Evolutionary conservation across 2,888 invertebrate genomes (phyloP), one percentile per base, ranked within the genome.

Genomic region (Cerastis rubricosa): DNA sequence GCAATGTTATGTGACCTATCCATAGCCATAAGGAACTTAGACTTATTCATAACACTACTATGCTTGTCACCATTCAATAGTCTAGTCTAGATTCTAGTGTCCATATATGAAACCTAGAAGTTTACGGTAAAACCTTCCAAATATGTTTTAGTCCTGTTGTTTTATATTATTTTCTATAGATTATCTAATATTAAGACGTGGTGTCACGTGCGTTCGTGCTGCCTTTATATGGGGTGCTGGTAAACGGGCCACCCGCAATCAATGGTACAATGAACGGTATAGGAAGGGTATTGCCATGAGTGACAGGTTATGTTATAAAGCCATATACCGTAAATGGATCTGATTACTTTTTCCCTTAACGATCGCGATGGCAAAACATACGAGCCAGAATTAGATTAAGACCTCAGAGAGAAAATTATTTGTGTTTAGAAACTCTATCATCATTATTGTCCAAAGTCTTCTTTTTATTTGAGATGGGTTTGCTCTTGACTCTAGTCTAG

Each of bases 71-170:
- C 22, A 61, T 71, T 71, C 43, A 67, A 40, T 43, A 54, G n/a
- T 14, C 35, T 22, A 59, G 40, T 29, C 64, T 65, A 79, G 35
- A 57, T 51, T 17, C 35, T 61, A 29, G 7, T n/a, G 35, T 51
- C 78, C 57, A n/a, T 47, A 71, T 61, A 17, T 54, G 64, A 68
- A 45, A 35, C 54, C 8, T 45, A 0, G 4, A 43, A 29, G 22
- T 69, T 71, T 81, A 82, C 85, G 61, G 81, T 82, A 85, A 76
- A 83, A 68, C 61, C 17, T 40, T 25, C 83, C 83, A 69, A 85
- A 85, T 77, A 72, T 12, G 82, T 71, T 59, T 1, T 11, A 40
- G 78, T 72, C 40, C 83, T 85, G 83, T 83, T 83, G 59, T 78
- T 71, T 71, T 45, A 80, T 80, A 74, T 64, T 80, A 64, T 68